Evolutionary conservation across 2,113 vertebrate species (phyloP).

Genomic region (Nothocercus nigrocapillus): DNA sequence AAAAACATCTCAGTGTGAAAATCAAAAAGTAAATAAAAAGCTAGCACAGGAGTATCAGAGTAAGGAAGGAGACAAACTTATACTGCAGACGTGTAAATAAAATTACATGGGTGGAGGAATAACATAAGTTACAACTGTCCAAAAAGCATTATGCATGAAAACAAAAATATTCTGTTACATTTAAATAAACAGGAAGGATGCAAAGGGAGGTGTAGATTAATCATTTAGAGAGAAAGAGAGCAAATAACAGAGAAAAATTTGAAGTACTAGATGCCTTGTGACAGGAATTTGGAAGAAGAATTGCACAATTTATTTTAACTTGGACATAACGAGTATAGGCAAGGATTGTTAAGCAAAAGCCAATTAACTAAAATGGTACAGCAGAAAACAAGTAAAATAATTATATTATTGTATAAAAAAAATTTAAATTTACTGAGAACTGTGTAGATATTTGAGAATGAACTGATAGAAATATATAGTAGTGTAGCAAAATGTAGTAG

Average conservation of each 20-base stretch:
- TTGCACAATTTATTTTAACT: not conserved
- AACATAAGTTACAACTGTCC: not conserved
- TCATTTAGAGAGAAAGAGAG: not conserved
- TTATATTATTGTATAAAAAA: not conserved
- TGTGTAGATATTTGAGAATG: not conserved
- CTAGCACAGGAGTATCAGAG: not conserved
- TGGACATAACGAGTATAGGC: not conserved
- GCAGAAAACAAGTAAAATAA: not conserved
- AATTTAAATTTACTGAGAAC: not conserved
- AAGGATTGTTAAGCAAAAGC: not conserved
- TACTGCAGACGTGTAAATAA: not conserved
- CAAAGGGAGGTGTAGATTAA: not conserved
- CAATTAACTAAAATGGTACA: not conserved
- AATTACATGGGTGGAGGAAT: not conserved
- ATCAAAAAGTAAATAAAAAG: not conserved
- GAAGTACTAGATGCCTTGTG: not conserved
- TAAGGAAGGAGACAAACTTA: not conserved
- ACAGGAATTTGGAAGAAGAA: not conserved
- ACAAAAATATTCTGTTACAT: not conserved
- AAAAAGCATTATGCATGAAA: not conserved
- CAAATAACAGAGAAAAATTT: not conserved
- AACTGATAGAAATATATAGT: not conserved
- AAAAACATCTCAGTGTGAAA: not conserved
- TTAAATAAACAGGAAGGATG: not conserved
- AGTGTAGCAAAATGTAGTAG: not conserved